Evolutionary conservation across 2,888 invertebrate genomes (phyloP), one percentile per base, ranked within the genome.

Genomic region (Coenonympha arcania): DNA sequence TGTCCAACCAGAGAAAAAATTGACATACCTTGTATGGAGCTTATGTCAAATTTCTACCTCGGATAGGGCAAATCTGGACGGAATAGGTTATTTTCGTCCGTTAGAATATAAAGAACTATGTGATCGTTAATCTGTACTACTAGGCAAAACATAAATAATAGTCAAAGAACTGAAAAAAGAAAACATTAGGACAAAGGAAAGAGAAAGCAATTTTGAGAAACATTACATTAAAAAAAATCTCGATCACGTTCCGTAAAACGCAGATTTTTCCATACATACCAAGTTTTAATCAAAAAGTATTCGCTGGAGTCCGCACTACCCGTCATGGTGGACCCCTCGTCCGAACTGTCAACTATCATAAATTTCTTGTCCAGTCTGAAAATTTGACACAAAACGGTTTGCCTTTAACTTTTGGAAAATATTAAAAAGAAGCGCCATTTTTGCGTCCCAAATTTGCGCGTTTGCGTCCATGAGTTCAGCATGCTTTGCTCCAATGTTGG

Each of bases 311-410:
- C 81, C 57, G 67, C 73, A 66, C 73, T 75, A 64, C 71, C 72
- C 45, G 70, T 69, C 56, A 71, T 65, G 63, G 74, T 66, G 26
- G 76, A 75, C 44, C 68, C 73, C 53, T 79, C 81, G 57, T 84
- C 83, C 74, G 79, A 81, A 78, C 71, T 75, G 64, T 79, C 76
- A 60, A 81, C 83, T 65, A 71, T 74, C 58, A 74, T 68, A 77
- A 79, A 82, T 64, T 75, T 69, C 66, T 74, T 79, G 74, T 64
- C 69, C 62, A 69, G 67, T 83, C 84, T 84, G 84, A 81, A 84
- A 85, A 74, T 65, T 69, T 71, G 59, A 76, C 65, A 67, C 58
- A 71, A 44, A 42, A 63, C 68, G 64, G 54, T 56, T n/a, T 48
- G 52, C 58, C 62, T 63, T 58, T 57, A 53, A 41, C 48, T 45